Evolutionary conservation across 1,140 invertebrate species (phyloP).

Genomic region (Harpegnathos saltator): DNA sequence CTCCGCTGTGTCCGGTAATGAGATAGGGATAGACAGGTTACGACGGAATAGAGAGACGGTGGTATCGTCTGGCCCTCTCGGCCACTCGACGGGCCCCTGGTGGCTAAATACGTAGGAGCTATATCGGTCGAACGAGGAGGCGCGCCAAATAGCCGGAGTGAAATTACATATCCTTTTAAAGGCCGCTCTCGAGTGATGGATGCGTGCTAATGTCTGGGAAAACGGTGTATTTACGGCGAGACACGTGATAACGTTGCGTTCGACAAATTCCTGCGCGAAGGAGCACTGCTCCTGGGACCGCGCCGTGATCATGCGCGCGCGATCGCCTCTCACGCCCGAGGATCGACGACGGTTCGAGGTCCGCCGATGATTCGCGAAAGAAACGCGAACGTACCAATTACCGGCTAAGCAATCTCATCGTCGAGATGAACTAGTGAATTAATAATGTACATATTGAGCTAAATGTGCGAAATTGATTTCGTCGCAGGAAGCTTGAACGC

Average conservation of each 20-base stretch:
- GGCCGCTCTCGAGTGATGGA: constrained; percentile 13
- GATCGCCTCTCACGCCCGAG: too few species aligned
- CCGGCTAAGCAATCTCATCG: too few species aligned
- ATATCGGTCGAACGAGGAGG: constrained; percentile 42
- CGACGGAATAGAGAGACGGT: not conserved
- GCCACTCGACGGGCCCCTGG: constrained; percentile 28
- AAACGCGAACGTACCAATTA: too few species aligned
- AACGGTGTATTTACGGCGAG: not conserved
- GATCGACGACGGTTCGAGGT: too few species aligned
- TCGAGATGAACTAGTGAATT: too few species aligned
- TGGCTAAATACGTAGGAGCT: constrained; percentile 26
- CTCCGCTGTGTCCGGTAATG: constrained; percentile 34
- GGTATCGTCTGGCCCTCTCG: constrained; percentile 32
- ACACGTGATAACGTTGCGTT: not conserved
- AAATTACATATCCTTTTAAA: constrained; percentile 75
- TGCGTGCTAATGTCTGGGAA: not conserved
- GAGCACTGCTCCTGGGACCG: too few species aligned
- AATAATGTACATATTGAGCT: too few species aligned
- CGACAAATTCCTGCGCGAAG: not conserved
- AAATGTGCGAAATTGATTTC: too few species aligned
- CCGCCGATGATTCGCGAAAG: too few species aligned
- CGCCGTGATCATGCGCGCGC: too few species aligned
- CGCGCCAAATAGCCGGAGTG: constrained; percentile 59
- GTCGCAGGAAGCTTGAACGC: too few species aligned
- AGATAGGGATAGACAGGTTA: constrained; percentile 47